Base-by-base conservation (phyloP, 2,113 vertebrate genomes). In the Galeopterus variegatus region DNA sequence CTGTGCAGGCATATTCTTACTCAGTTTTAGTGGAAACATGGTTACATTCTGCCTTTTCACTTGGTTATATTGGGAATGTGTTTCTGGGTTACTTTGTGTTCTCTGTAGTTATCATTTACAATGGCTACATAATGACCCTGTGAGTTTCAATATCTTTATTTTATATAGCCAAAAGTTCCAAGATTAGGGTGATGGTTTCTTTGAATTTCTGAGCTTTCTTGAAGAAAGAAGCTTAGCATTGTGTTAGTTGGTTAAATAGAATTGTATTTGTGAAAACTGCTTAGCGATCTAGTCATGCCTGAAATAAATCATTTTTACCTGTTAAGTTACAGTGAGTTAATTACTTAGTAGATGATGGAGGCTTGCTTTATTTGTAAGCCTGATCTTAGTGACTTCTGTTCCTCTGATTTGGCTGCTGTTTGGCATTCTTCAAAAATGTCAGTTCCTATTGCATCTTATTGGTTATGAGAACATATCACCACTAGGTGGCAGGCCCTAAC, bases 401-500 rank as follows among this genome's bases (percentile, higher is more conserved):
- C 3, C 17, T 64, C 26, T 69, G 26, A 10, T 52, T 28, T 19
- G 75, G 13, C 19, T 56, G 4, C 70, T 79, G 9, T 7, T 62
- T 6, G 15, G 58, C 21, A 5, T 50, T 87, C 24, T 93, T 90
- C 28, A 9, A 0, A 41, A 83, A 52, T 60, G 11, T 26, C 10
- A 24, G 45, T 41, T 65, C 50, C 60, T 58, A 23, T 19, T 26
- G 3, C 31, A 12, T 21, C 84, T 50, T 58, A 19, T 26, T 52
- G 56, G 60, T 36, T 79, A 5, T 21, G 0, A 64, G 77, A 58
- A 13, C 54, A 0, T 19, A 31, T 1, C 0, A 52, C 98, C 98
- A 98, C 97, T 73, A 98, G 98, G 91, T 98, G 98, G 98, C 98
- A 88, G 98, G 93, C 77, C n/a, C 52, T 45, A 7, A 91, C 94